These are phyloP conservation scores for Halichondria panicea DNA, from an alignment of 37 sponge, comb jelly and placozoan species.

Conservation along the genomic window DNA sequence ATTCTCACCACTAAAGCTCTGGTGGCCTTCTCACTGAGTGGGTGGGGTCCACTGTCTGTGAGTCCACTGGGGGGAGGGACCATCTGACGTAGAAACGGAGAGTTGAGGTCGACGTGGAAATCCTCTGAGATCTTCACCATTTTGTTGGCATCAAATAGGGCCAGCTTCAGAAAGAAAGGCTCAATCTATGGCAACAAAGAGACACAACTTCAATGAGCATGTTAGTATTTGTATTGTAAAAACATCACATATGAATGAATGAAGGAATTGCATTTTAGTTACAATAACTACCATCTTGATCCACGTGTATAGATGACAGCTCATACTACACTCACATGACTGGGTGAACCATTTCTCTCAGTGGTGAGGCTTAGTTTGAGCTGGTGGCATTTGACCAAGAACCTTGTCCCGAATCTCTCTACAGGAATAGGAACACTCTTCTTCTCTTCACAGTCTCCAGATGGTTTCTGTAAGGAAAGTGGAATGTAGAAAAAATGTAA, in stretches of 20 bases:
- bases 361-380: slow-evolving; percentile 38
- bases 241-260: neutral
- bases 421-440: slow-evolving; percentile 19
- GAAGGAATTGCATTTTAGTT: neutral
- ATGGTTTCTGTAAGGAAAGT: neutral
- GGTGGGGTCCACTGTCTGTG: slow-evolving; percentile 49
- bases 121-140: slow-evolving; percentile 88
- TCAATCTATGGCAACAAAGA: slow-evolving; percentile 60
- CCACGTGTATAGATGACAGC: neutral
- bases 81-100: slow-evolving; percentile 40
- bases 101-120: slow-evolving; percentile 88
- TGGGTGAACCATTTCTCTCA: slow-evolving; percentile 36
- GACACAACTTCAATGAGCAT: neutral
- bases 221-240: neutral
- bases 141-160: slow-evolving; percentile 81
- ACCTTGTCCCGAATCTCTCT: slow-evolving; percentile 53
- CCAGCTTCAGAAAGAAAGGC: slow-evolving; percentile 81
- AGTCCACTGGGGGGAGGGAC: slow-evolving; percentile 13
- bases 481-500: neutral
- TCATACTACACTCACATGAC: slow-evolving; percentile 35
- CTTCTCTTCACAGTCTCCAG: neutral
- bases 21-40: slow-evolving; percentile 35
- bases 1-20: slow-evolving; percentile 23
- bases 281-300: neutral
- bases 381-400: slow-evolving; percentile 43